Evolutionary conservation across 2,797 vertebrate genomes (phyloP).

Genomic region (Morelia viridis): DNA sequence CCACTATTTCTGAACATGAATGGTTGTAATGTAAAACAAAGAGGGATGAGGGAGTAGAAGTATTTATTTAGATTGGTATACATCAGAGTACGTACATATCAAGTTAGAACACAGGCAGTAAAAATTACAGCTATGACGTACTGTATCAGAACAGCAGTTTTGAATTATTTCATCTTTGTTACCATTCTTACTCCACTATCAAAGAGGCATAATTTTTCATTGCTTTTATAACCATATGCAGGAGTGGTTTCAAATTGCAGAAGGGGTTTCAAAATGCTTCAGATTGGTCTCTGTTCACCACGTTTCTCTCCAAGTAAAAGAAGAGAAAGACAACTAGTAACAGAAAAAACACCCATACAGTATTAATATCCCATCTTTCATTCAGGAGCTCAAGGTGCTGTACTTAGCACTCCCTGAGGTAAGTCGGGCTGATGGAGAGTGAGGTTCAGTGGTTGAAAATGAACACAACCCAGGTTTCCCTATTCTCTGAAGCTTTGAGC

Average conservation of each 20-base stretch:
- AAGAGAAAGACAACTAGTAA: conserved; percentile 15
- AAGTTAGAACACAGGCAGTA: not conserved
- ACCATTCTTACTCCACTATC: conserved; percentile 52
- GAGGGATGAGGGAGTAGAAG: not conserved
- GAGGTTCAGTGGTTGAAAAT: not conserved
- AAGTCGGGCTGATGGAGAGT: not conserved
- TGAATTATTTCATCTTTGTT: conserved; percentile 55
- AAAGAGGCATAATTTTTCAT: conserved; percentile 66
- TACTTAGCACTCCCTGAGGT: not conserved
- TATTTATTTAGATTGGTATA: not conserved
- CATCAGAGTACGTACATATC: not conserved
- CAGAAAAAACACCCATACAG: not conserved
- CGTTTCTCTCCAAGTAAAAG: conserved; percentile 6
- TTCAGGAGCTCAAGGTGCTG: not conserved
- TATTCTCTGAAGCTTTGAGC: not conserved
- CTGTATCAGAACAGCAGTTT: not conserved
- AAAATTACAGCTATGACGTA: not conserved
- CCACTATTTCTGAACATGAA: too few species aligned
- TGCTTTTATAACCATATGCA: conserved; percentile 62
- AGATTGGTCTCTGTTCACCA: conserved; percentile 49
- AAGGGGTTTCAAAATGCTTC: conserved; percentile 42
- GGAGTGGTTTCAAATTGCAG: conserved; percentile 29
- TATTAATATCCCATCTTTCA: not conserved
- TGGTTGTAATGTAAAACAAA: not conserved
- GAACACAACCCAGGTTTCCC: not conserved